phyloP scores from a whole-genome alignment of 2,797 vertebrate species.

The Bufotes viridis region DNA sequence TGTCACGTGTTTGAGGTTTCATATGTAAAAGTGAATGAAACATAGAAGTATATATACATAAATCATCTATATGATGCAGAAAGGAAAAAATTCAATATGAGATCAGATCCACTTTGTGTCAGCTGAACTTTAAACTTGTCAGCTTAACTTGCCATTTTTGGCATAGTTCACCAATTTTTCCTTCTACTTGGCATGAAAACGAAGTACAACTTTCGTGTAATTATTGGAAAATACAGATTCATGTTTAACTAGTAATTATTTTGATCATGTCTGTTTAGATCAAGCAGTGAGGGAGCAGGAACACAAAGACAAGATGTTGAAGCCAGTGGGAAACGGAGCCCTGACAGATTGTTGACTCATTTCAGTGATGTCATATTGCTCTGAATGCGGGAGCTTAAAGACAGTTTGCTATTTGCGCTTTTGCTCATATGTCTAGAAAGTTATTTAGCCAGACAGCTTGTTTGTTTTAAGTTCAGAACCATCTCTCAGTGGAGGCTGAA shows the following conservation, averaged over 20 bases:
- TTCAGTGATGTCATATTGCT: constrained; percentile 56
- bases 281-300: constrained; percentile 22
- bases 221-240: constrained; percentile 52
- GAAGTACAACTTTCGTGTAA: constrained; percentile 24
- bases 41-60: no score
- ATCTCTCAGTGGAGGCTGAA: constrained; percentile 69
- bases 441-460: constrained; percentile 71
- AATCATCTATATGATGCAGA: not conserved
- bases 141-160: not conserved
- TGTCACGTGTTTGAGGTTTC: not conserved
- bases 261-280: constrained; percentile 44
- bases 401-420: constrained; percentile 57
- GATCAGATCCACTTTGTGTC: not conserved
- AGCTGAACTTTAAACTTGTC: not conserved
- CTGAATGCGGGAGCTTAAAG: not conserved
- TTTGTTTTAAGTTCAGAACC: constrained; percentile 73
- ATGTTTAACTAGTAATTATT: constrained; percentile 52
- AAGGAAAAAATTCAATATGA: not conserved
- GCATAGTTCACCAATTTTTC: not conserved
- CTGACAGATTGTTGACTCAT: constrained; percentile 54
- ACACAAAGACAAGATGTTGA: constrained; percentile 52
- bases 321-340: constrained; percentile 30
- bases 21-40: not conserved
- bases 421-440: constrained; percentile 65
- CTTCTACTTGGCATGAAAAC: constrained; percentile 29